Base-by-base conservation (phyloP, 2,797 vertebrate genomes). In the Urosaurus nigricauda region DNA sequence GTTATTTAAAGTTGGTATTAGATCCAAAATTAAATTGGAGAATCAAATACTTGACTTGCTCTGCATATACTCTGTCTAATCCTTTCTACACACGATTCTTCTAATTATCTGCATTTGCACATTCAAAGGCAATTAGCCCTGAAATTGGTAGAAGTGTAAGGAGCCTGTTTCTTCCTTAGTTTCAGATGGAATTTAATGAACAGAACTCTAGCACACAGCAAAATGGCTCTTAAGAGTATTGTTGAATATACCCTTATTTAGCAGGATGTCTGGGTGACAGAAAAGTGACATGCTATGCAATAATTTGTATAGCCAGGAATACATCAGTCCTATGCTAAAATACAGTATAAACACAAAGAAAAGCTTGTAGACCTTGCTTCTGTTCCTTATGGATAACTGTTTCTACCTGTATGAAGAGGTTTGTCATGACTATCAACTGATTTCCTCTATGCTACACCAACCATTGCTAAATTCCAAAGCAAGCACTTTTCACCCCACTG, bases 71-170 rank as follows among this genome's bases (percentile, higher is more conserved):
- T 95, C 83, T 87, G 43, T 87, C 92, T 90, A 93, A 82, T 89
- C 90, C 51, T 92, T 82, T 85, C 94, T 90, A 91, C 43, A 82
- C 86, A 90, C 0, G 51, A 90, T 84, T 89, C 93, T 95, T 94
- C 93, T 95, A 84, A 93, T 96, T 96, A 93, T 94, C 95, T 95
- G 74, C 89, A 91, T 94, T 96, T 96, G 93, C 88, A 96, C 91
- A 94, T 92, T 93, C 93, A 94, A 91, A 95, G 89, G 87, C 93
- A 96, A 95, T 96, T 96, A 96, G 93, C 92, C 88, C 93, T 94
- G 94, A 95, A 94, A 94, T 91, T 90, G 89, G 89, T 92, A 93
- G 90, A 93, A 93, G 37, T 83, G 29, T 4, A 79, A 91, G 82
- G 60, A 89, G 92, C 43, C 37, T 86, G 75, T 91, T 95, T 94